phyloP scores from a whole-genome alignment of 2,888 invertebrate species.

The Synanthedon vespiformis region DNA sequence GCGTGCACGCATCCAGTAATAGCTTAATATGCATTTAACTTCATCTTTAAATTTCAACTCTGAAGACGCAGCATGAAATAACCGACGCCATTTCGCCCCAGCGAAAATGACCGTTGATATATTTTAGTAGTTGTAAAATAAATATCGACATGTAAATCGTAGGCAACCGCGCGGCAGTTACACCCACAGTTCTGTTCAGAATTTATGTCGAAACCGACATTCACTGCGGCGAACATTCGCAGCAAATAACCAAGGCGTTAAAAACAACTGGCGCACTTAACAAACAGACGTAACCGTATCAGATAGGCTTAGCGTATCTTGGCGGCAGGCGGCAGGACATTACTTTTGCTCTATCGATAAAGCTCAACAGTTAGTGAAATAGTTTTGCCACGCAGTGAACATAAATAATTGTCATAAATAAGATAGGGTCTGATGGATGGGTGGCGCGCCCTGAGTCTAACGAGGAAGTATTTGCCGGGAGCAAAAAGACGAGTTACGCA shows the following conservation, averaged over 20 bases:
- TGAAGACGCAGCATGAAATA: neutral
- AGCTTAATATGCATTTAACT: conserved; percentile 5
- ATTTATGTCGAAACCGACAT: conserved; percentile 66
- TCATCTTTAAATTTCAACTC: neutral
- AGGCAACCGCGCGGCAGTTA: conserved; percentile 56
- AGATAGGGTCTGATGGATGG: conserved; percentile 65
- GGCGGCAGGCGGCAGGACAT: conserved; percentile 48
- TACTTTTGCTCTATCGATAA: conserved; percentile 68
- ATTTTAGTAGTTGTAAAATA: conserved; percentile 50
- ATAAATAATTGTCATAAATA: conserved; percentile 69
- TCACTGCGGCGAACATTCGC: conserved; percentile 57
- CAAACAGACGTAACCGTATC: conserved; percentile 69
- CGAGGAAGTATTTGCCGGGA: conserved; percentile 39
- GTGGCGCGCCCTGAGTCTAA: conserved; percentile 32
- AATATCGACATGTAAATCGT: conserved; percentile 43
- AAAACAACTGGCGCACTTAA: conserved; percentile 67
- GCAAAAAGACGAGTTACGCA: conserved; percentile 22
- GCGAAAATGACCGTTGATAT: conserved; percentile 39
- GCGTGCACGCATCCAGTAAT: conserved; percentile 14
- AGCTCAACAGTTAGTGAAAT: conserved; percentile 68
- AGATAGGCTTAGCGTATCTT: conserved; percentile 56
- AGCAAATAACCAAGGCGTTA: conserved; percentile 68
- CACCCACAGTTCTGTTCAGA: conserved; percentile 65
- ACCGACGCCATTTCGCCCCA: conserved; percentile 13
- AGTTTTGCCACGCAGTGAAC: conserved; percentile 59